Conservation (phyloP, 2,113 vertebrate species). For the Aleadryas rufinucha region DNA sequence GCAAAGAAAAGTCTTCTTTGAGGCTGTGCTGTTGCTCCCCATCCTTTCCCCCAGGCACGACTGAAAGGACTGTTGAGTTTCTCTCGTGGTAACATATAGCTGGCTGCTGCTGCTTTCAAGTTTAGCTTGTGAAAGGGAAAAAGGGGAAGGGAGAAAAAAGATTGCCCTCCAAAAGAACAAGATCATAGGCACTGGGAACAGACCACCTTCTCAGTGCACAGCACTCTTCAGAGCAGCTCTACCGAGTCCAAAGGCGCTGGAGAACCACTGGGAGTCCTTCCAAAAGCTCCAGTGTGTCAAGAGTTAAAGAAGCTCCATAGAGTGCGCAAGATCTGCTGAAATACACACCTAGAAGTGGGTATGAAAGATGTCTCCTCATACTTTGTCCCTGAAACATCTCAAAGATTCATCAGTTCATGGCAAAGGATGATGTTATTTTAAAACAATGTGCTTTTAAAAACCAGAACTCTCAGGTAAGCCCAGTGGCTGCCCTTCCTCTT, state of each 20-base stretch:
- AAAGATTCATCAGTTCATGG: neutral
- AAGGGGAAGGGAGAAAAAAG: constrained; percentile 28
- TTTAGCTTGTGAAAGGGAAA: constrained; percentile 54
- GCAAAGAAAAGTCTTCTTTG: constrained; percentile 80
- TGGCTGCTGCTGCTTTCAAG: constrained; percentile 58
- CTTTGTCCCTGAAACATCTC: neutral
- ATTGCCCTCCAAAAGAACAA: constrained; percentile 58
- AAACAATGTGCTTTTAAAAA: neutral
- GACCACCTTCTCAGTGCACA: neutral
- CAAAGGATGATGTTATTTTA: neutral
- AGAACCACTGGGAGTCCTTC: neutral
- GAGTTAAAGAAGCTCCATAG: constrained; percentile 7
- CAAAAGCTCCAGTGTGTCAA: neutral
- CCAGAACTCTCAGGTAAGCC: neutral
- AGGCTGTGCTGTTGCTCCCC: constrained; percentile 47
- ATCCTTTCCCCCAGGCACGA: constrained; percentile 44
- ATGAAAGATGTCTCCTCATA: neutral
- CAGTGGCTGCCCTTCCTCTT: neutral
- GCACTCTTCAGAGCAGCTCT: neutral
- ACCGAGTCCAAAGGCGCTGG: neutral
- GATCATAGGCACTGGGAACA: constrained; percentile 39
- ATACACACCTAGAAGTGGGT: neutral
- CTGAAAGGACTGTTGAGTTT: constrained; percentile 64
- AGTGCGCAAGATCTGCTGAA: neutral
- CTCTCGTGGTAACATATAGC: constrained; percentile 45